Conservation (phyloP, 92 coral and sea anemone species). For the Porites divaricata region DNA sequence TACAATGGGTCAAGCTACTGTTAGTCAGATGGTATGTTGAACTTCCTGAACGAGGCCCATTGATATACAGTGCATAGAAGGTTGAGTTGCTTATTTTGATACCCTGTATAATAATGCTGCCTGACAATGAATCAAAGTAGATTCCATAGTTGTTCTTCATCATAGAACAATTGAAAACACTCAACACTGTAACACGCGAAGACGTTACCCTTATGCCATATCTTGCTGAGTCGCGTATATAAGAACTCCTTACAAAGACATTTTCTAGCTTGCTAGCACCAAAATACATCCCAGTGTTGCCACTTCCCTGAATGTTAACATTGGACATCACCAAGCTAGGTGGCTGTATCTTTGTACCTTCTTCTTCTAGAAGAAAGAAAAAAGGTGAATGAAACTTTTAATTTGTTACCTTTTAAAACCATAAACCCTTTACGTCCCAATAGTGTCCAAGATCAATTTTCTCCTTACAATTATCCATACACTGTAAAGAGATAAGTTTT, state of each 20-base stretch:
- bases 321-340: neutral
- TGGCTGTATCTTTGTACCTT: neutral
- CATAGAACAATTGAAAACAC: neutral
- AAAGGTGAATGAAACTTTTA: neutral
- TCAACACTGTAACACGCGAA: neutral
- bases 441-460: too few relatives aligned
- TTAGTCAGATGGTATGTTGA: slow-evolving; percentile 4
- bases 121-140: slow-evolving; percentile 12
- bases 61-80: neutral
- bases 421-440: too few relatives aligned
- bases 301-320: neutral
- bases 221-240: neutral
- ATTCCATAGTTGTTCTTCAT: neutral
- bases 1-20: slow-evolving; percentile 6
- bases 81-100: slow-evolving; percentile 2
- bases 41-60: neutral
- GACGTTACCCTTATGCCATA: neutral
- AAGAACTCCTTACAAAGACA: neutral
- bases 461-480: too few relatives aligned
- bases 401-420: too few relatives aligned
- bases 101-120: neutral
- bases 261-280: neutral
- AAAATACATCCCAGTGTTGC: neutral
- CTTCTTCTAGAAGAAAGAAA: neutral
- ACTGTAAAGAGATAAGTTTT: too few relatives aligned